Evolutionary conservation across 53 echinoderm and acorn worm species (phyloP).

Genomic region (Arbacia lixula): DNA sequence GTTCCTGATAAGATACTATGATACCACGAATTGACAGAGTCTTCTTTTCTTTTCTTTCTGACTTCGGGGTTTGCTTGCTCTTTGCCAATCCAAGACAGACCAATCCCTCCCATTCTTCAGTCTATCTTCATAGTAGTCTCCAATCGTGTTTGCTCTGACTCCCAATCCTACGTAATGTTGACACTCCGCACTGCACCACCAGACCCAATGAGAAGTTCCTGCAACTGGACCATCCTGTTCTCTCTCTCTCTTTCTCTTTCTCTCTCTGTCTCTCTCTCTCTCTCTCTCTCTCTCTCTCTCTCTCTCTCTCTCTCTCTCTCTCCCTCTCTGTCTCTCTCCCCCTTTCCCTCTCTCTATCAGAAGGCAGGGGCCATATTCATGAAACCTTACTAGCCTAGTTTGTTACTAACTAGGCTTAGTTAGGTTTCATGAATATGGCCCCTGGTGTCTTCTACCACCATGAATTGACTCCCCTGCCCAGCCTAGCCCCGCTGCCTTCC

Average conservation of each 20-base stretch:
- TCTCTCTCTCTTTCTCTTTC: neutral
- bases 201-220: constrained; percentile 5
- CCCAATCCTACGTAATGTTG: constrained; percentile 16
- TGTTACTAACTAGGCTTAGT: too few species aligned
- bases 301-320: neutral
- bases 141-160: constrained; percentile 16
- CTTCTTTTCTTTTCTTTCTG: neutral
- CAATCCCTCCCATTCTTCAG: neutral
- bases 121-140: constrained; percentile 19
- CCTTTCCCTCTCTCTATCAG: too few species aligned
- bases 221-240: neutral
- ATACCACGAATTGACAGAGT: neutral
- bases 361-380: too few species aligned
- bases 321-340: neutral
- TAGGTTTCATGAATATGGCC: too few species aligned
- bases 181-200: neutral
- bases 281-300: neutral
- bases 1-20: constrained; percentile 11
- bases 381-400: too few species aligned
- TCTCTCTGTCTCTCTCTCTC: neutral
- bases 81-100: neutral
- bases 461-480: constrained; percentile 11
- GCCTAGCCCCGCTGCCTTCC: neutral
- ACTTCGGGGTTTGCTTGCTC: neutral
- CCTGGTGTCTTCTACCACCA: too few species aligned